phyloP scores from a whole-genome alignment of 2,113 vertebrate genomes.

The Glareola pratincola region DNA sequence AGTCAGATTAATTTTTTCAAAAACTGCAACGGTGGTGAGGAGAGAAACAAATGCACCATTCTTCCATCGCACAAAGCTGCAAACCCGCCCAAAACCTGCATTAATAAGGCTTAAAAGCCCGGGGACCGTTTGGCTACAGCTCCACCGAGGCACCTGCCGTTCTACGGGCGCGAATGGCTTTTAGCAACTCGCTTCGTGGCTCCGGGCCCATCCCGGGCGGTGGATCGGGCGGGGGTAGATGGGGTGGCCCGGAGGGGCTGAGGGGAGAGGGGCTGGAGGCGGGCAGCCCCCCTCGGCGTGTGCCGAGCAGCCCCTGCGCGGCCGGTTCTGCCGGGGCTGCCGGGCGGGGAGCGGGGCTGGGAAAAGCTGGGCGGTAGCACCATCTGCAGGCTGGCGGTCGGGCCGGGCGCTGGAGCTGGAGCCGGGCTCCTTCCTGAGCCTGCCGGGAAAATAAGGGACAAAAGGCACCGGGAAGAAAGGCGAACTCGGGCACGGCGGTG shows the following conservation, averaged over 20 bases:
- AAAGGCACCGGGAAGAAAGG: background rate
- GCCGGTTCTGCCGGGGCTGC: background rate
- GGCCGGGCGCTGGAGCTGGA: background rate
- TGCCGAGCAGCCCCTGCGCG: background rate
- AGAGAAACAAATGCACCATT: background rate
- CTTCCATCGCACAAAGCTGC: background rate
- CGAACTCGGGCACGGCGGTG: accelerated
- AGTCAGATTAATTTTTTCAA: background rate
- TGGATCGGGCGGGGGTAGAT: too few relatives aligned
- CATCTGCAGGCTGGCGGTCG: slow-evolving; percentile 87
- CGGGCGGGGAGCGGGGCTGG: background rate
- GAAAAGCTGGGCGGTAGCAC: slow-evolving; percentile 88
- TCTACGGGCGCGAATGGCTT: accelerated
- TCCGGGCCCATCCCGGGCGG: accelerated
- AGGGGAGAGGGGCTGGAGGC: accelerated
- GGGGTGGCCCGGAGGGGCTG: accelerated
- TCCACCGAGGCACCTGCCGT: background rate
- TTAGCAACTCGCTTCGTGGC: accelerated
- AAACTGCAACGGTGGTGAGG: background rate
- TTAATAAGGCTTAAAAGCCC: background rate
- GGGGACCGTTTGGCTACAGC: accelerated
- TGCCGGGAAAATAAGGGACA: background rate
- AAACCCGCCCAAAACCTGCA: background rate
- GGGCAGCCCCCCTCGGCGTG: background rate
- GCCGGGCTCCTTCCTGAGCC: background rate